Percentiles rank a stretch among this genome's conserved stretches.
Evolutionary conservation across 2,113 vertebrate genomes (phyloP).

Genomic region (Platycercus adscitus): DNA sequence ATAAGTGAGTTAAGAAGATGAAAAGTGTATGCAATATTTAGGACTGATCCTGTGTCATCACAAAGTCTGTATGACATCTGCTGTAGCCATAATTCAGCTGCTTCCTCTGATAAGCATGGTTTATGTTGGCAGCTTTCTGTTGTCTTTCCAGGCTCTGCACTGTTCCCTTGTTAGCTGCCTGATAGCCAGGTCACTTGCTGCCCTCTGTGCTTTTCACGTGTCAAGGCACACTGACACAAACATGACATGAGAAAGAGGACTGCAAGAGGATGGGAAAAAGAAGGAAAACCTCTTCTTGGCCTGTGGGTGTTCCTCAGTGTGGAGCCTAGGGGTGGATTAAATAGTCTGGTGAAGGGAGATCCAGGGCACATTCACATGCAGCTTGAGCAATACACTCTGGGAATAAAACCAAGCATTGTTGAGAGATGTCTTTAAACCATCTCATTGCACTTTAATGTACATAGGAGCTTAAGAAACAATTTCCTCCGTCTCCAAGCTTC

Average conservation of each 20-base stretch:
- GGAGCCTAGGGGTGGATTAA: background rate
- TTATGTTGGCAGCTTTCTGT: constrained; percentile 44
- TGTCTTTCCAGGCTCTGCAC: constrained; percentile 3
- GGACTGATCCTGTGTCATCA: constrained; percentile 17
- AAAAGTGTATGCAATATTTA: constrained; percentile 18
- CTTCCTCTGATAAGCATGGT: constrained; percentile 61
- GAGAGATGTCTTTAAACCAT: background rate
- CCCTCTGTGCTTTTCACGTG: background rate
- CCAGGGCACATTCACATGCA: background rate
- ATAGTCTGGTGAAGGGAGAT: background rate
- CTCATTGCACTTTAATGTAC: background rate
- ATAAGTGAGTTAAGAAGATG: background rate
- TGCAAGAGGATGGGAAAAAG: background rate
- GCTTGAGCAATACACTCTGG: background rate
- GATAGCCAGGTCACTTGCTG: constrained; percentile 30
- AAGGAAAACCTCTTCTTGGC: background rate
- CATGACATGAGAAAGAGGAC: background rate
- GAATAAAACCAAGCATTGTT: background rate
- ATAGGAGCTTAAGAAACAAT: background rate
- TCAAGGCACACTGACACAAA: constrained; percentile 18
- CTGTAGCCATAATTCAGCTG: constrained; percentile 59
- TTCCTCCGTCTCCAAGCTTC: background rate
- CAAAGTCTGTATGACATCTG: constrained; percentile 11
- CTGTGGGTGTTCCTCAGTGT: background rate
- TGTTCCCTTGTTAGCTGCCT: constrained; percentile 21